These are phyloP conservation scores for Drosophila leonis DNA, from an alignment of 2,888 invertebrate genomes.

Conservation along the genomic window DNA sequence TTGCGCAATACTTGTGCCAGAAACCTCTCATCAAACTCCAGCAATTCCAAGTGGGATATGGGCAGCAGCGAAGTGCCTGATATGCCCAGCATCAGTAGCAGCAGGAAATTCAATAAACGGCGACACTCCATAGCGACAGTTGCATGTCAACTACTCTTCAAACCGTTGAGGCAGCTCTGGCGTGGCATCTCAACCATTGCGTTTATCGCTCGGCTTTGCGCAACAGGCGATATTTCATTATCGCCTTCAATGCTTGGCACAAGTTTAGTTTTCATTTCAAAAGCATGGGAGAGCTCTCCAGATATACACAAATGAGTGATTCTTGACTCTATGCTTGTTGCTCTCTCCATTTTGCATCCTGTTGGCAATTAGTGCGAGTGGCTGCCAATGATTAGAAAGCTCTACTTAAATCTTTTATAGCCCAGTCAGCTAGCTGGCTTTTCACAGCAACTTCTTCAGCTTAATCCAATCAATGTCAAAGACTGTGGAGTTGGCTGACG, in stretches of 20 bases:
- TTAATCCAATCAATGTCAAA: slow-evolving; percentile 68
- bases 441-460: slow-evolving; percentile 25
- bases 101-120: slow-evolving; percentile 32
- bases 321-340: slow-evolving; percentile 1
- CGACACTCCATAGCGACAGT: slow-evolving; percentile 54
- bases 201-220: slow-evolving; percentile 48
- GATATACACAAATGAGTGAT: neutral
- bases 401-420: slow-evolving; percentile 31
- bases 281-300: slow-evolving; percentile 5
- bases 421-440: slow-evolving; percentile 9
- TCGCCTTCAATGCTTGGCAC: slow-evolving; percentile 32
- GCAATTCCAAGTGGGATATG: neutral
- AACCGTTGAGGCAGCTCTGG: slow-evolving; percentile 14
- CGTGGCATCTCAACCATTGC: slow-evolving; percentile 1
- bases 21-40: slow-evolving; percentile 45
- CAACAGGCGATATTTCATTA: slow-evolving; percentile 33
- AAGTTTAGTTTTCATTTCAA: slow-evolving; percentile 40
- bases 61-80: slow-evolving; percentile 13
- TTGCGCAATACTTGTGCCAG: slow-evolving; percentile 62
- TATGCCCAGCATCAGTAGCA: slow-evolving; percentile 21
- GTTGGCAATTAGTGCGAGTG: slow-evolving; percentile 56
- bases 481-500: slow-evolving; percentile 26
- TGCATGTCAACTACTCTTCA: slow-evolving; percentile 44
- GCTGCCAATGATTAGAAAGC: slow-evolving; percentile 55
- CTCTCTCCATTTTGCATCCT: slow-evolving; percentile 42